These are phyloP conservation scores for Leptopilina syphax DNA, from an alignment of 2,888 invertebrate genomes.

Conservation along the genomic window DNA sequence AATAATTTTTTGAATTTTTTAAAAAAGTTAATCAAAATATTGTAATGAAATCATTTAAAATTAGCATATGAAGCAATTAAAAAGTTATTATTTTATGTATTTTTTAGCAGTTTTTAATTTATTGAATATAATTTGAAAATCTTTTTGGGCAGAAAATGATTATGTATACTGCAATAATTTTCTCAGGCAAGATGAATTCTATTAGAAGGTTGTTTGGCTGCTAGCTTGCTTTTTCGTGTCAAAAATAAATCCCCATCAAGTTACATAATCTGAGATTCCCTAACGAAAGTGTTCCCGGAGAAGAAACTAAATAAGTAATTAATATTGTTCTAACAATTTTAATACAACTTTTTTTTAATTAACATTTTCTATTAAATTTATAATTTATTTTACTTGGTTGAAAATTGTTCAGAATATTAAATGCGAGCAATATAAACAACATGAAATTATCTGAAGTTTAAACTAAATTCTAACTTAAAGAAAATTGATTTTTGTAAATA, in stretches of 20 bases:
- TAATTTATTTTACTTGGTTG: neutral
- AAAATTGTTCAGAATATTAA: too few species aligned
- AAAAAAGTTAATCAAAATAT: too few species aligned
- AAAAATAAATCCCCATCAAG: constrained; percentile 23
- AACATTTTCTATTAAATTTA: neutral
- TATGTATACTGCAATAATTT: neutral
- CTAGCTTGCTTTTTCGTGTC: constrained; percentile 25
- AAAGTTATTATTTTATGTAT: neutral
- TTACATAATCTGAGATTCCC: constrained; percentile 5
- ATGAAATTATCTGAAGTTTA: too few species aligned
- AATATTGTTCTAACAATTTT: neutral
- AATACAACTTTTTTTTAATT: neutral
- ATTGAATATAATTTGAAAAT: neutral
- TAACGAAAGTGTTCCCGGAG: neutral
- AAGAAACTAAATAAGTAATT: constrained; percentile 1
- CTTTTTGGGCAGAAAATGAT: neutral
- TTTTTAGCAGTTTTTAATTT: neutral
- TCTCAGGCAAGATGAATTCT: neutral
- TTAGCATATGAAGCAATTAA: too few species aligned
- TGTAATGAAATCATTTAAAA: too few species aligned
- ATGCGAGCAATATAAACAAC: too few species aligned
- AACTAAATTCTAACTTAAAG: too few species aligned
- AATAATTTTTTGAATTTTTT: too few species aligned
- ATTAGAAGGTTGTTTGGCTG: constrained; percentile 31
- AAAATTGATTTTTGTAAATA: too few species aligned